Evolutionary conservation across 2,888 invertebrate species (phyloP).

Genomic region (Germaria angustata): DNA sequence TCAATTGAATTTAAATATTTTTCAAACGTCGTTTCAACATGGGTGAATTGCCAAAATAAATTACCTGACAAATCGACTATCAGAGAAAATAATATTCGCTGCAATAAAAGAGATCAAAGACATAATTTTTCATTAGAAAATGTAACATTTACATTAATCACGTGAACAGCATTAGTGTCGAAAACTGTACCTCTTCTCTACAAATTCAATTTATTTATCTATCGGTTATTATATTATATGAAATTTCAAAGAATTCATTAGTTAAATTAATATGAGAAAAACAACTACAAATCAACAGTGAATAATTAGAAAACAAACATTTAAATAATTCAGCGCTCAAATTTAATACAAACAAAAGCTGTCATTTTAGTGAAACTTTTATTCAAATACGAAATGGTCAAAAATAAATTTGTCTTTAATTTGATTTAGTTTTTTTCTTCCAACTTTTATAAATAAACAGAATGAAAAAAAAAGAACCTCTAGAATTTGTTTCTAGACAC

Average conservation of each 20-base stretch:
- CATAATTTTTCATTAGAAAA: no score
- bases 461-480: conserved; percentile 18
- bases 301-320: neutral
- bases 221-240: neutral
- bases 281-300: neutral
- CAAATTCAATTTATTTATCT: neutral
- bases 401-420: conserved; percentile 1
- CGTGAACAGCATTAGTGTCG: no score
- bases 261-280: neutral
- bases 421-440: neutral
- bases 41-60: no score
- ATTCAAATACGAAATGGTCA: conserved; percentile 26
- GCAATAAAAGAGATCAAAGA: no score
- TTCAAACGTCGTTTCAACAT: no score
- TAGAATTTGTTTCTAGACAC: conserved; percentile 51
- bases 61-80: no score
- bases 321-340: conserved; percentile 6
- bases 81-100: no score
- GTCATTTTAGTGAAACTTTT: neutral
- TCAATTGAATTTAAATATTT: no score
- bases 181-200: neutral
- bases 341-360: conserved; percentile 9
- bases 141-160: no score
- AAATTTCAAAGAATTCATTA: neutral
- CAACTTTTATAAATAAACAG: neutral